phyloP scores from a whole-genome alignment of 1,140 invertebrate genomes.

The Formica selysi region DNA sequence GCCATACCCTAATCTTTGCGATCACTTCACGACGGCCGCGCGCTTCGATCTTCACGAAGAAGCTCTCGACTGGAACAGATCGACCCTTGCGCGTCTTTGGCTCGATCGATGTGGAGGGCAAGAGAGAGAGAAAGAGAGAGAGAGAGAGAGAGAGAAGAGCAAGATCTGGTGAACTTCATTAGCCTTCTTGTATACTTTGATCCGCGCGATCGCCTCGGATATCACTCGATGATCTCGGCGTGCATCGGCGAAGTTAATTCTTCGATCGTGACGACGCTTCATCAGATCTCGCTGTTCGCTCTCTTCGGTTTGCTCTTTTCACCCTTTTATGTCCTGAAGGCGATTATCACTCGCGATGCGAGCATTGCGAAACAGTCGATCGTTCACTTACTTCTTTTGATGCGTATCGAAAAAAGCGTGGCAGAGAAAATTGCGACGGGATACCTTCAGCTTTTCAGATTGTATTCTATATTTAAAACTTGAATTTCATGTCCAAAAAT shows the following conservation, averaged over 20 bases:
- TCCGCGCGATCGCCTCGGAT: slow-evolving; percentile 51
- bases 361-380: slow-evolving; percentile 1
- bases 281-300: slow-evolving; percentile 33
- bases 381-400: background rate
- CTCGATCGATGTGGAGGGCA: slow-evolving; percentile 21
- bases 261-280: slow-evolving; percentile 60
- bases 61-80: slow-evolving; percentile 57
- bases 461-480: background rate
- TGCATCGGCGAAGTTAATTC: slow-evolving; percentile 51
- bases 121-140: background rate
- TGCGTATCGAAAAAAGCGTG: background rate
- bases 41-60: slow-evolving; percentile 27
- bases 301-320: slow-evolving; percentile 22
- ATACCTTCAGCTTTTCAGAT: background rate
- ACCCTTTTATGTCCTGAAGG: slow-evolving; percentile 16
- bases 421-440: background rate
- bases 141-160: background rate
- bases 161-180: slow-evolving; percentile 57
- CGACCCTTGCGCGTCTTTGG: slow-evolving; percentile 40
- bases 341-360: slow-evolving; percentile 30
- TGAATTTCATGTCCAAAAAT: background rate
- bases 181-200: slow-evolving; percentile 56
- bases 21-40: slow-evolving; percentile 43
- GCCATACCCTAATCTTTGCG: slow-evolving; percentile 52
- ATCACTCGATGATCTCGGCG: slow-evolving; percentile 51